Evolutionary conservation across 2,113 vertebrate genomes (phyloP).

Genomic region (Zosterops lateralis): DNA sequence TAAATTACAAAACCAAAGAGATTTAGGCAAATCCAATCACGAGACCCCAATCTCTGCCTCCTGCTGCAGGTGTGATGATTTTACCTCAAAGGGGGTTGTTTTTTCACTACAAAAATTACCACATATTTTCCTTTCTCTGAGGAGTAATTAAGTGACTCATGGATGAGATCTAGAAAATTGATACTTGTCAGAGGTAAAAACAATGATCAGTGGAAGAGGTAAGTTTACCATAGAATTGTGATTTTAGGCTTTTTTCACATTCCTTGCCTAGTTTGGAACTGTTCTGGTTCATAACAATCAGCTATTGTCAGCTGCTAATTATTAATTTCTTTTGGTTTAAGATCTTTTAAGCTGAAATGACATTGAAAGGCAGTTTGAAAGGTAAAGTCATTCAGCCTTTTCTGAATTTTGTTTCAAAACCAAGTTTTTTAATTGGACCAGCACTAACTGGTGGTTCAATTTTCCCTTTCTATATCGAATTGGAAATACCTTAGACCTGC

Average conservation of each 20-base stretch:
- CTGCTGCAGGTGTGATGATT: neutral
- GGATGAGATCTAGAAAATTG: constrained; percentile 52
- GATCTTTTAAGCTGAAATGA: neutral
- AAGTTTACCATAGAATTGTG: neutral
- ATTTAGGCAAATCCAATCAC: rapidly evolving
- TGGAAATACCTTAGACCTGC: neutral
- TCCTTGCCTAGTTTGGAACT: neutral
- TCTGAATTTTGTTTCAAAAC: neutral
- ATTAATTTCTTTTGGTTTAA: constrained; percentile 31
- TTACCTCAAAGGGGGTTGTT: neutral
- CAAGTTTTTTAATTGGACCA: neutral
- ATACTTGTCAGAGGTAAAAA: constrained; percentile 61
- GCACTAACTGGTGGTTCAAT: neutral
- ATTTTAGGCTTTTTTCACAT: neutral
- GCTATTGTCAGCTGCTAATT: constrained; percentile 22
- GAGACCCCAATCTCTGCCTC: neutral
- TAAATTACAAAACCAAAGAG: neutral
- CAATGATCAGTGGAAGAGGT: constrained; percentile 25
- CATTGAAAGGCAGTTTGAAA: neutral
- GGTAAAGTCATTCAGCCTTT: neutral
- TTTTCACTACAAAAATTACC: constrained; percentile 31
- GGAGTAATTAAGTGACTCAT: constrained; percentile 61
- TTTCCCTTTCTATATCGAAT: neutral
- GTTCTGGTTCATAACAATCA: constrained; percentile 22
- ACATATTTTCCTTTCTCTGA: constrained; percentile 36